These are phyloP conservation scores for Copidosoma floridanum DNA, from an alignment of 1,140 invertebrate species.

Conservation along the genomic window DNA sequence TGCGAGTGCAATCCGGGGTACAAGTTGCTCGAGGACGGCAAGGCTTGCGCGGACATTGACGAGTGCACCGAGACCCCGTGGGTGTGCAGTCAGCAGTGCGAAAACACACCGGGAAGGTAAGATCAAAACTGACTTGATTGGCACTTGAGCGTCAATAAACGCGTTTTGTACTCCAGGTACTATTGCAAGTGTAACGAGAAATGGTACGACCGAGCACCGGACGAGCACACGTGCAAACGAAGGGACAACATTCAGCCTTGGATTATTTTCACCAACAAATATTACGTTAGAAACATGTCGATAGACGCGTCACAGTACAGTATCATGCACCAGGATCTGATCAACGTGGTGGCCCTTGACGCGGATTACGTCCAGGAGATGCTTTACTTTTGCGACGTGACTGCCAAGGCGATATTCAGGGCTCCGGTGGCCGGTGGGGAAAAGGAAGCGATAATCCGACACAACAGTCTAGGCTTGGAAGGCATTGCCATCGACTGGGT, in stretches of 20 bases:
- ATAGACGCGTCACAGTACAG: constrained; percentile 82
- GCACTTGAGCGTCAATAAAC: too few relatives aligned
- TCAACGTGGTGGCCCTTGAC: constrained; percentile 95
- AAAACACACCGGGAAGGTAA: constrained; percentile 81
- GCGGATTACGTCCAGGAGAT: constrained; percentile 83
- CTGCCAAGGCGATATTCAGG: constrained; percentile 87
- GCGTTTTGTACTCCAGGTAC: constrained; percentile 61
- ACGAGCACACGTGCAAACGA: constrained; percentile 88
- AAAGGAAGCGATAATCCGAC: constrained; percentile 83
- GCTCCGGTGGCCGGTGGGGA: constrained; percentile 52
- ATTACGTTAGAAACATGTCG: constrained; percentile 95
- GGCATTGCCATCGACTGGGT: constrained; percentile 98
- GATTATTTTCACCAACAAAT: constrained; percentile 97
- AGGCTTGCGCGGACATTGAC: constrained; percentile 89
- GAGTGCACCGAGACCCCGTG: constrained; percentile 89
- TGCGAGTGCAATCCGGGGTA: constrained; percentile 96
- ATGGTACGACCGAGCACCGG: constrained; percentile 83
- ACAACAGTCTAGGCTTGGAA: constrained; percentile 92
- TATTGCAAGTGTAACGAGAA: constrained; percentile 95
- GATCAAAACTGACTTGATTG: background rate
- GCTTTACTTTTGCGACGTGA: constrained; percentile 94
- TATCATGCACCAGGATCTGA: constrained; percentile 89
- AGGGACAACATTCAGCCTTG: constrained; percentile 81
- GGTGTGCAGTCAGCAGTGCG: constrained; percentile 91
- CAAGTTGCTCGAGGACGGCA: constrained; percentile 78